Base-by-base conservation (phyloP, 2,113 vertebrate species). In the Xiphophorus couchianus region DNA sequence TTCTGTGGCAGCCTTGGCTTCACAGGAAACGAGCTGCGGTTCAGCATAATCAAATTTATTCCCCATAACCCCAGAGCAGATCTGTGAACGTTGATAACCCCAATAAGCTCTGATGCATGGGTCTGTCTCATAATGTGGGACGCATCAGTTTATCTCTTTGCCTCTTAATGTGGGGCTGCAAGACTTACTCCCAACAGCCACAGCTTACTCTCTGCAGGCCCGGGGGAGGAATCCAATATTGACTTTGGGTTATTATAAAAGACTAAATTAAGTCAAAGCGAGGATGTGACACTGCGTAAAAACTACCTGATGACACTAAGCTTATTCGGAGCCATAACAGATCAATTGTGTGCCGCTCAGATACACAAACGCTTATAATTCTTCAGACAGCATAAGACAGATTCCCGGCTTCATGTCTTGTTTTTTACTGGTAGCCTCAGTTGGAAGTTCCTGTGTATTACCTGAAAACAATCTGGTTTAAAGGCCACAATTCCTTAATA, bases 21-120 rank as follows among this genome's bases (percentile, higher is more conserved):
- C 69, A 79, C 65, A 74, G 81, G 69, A 78, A 90, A 85, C 80
- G 75, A 63, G 71, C 80, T 81, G 61, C 72, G 42, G 69, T 30
- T 39, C 48, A 7, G 17, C 66, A 81, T 84, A 78, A 86, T 90
- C 81, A 58, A 62, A 81, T 86, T 81, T 74, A 54, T 77, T 44
- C 62, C 73, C 76, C 74, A 69, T 82, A 83, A 86, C 85, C 78
- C 74, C 17, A 17, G 61, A 31, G 27, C 69, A 81, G 82, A 86
- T 80, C 69, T 71, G 80, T 67, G 80, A 86, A 44, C 44, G 15
- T 22, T 60, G 69, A 88, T 85, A 84, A 84, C 81, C 77, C 64
- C 69, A 54, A 63, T 75, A 77, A 86, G 89, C 77, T 84, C 76
- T 81, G 84, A 88, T 75, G 69, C 85, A 82, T 77, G 69, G 71